A percentile compares a stretch with the other conserved stretches of the same genome.
Conservation (phyloP, 2,113 vertebrate genomes). For the Albula glossodonta region DNA sequence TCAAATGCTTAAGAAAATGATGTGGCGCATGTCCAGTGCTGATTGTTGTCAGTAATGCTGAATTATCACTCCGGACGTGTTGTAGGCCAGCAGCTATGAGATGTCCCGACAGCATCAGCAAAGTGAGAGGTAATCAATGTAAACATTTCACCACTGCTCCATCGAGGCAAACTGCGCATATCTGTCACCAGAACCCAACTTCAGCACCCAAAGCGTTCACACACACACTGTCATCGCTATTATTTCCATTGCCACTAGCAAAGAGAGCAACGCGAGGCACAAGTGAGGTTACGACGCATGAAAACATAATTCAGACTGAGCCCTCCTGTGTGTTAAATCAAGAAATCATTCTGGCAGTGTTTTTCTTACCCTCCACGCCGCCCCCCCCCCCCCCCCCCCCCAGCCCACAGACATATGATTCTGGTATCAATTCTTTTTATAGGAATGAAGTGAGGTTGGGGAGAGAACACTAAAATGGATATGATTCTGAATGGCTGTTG, state of each 20-base stretch:
- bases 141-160: slow-evolving; percentile 53
- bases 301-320: slow-evolving; percentile 78
- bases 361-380: neutral
- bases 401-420: neutral
- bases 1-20: slow-evolving; percentile 19
- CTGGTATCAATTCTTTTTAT: neutral
- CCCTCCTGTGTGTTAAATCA: slow-evolving; percentile 46
- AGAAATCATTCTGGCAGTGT: neutral
- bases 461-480: neutral
- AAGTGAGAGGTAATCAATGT: slow-evolving; percentile 56
- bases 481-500: neutral
- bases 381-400: no score
- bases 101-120: slow-evolving; percentile 39
- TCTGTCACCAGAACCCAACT: slow-evolving; percentile 59
- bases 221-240: slow-evolving; percentile 64
- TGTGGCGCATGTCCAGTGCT: slow-evolving; percentile 17
- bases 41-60: slow-evolving; percentile 32
- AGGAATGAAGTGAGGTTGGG: neutral
- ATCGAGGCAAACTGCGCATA: slow-evolving; percentile 30
- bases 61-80: slow-evolving; percentile 25
- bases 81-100: slow-evolving; percentile 30
- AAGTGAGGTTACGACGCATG: slow-evolving; percentile 76
- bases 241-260: slow-evolving; percentile 72
- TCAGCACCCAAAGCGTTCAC: slow-evolving; percentile 51
- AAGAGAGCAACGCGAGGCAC: slow-evolving; percentile 66